Base-by-base conservation (phyloP, 2,113 vertebrate genomes). In the Psittacara wagleri region DNA sequence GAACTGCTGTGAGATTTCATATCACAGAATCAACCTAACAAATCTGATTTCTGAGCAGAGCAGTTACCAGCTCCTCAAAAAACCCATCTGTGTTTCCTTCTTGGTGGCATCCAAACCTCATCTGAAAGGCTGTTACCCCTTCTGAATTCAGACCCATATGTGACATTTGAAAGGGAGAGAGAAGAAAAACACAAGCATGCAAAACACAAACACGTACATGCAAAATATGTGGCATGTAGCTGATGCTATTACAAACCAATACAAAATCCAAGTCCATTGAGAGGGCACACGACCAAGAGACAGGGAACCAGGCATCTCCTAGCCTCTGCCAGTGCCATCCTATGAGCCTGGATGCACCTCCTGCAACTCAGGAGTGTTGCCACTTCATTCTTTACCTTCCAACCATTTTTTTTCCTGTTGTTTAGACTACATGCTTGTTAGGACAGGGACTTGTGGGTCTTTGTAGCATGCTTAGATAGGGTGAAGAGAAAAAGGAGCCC, bases 241-340 rank as follows among this genome's bases (percentile, higher is more conserved):
- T 62, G 49, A 69, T 35, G 54, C 43, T 90, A 54, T 59, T 51
- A 46, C 39, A 93, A 93, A 90, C 20, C 49, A 93, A 88, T 29
- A 7, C 37, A 73, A 86, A 93, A 66, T 49, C 44, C 54, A 76
- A 54, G 44, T 18, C 72, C 35, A 44, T 3, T 77, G 64, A 70
- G 68, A 86, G 35, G 37, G 29, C 68, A 82, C 22, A 51, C 51
- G 51, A 70, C 35, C 52, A 76, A 54, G 35, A 33, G 27, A 54
- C 39, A 59, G 31, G 20, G 46, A 93, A 74, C 11, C 51, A 67
- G 48, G 24, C 64, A 46, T 17, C 46, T 84, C 46, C 43, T 75
- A 43, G 35, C 49, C 35, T 83, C 48, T 73, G 75, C 23, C 57
- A 61, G 11, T 31, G 35, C 39, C 33, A 80, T 69, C 35, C 67